Percentiles rank a stretch among this genome's conserved stretches.
phyloP scores from a whole-genome alignment of 2,797 vertebrate genomes.

The Pteronotus mesoamericanus region DNA sequence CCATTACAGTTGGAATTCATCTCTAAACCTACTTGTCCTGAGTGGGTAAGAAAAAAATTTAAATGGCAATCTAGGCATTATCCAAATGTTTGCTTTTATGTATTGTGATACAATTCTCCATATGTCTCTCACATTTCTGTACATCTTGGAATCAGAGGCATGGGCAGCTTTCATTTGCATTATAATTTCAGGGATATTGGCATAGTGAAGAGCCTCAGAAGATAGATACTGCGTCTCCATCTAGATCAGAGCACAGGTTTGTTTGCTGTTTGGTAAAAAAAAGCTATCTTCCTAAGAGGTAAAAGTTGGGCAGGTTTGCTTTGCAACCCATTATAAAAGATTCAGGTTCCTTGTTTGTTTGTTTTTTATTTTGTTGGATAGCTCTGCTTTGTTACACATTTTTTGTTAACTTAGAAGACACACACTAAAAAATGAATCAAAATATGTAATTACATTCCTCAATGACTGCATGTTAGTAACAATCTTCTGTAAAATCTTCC shows the following conservation, averaged over 20 bases:
- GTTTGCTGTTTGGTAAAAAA: background rate
- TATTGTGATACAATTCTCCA: background rate
- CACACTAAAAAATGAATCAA: background rate
- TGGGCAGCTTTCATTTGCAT: background rate
- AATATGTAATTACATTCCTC: background rate
- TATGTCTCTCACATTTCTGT: background rate
- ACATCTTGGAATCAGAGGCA: background rate
- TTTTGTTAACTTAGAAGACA: background rate
- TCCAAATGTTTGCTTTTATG: background rate
- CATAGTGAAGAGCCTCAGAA: background rate
- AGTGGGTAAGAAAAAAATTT: background rate
- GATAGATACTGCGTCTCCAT: background rate
- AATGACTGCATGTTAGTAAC: background rate
- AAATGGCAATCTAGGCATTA: background rate
- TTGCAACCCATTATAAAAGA: background rate
- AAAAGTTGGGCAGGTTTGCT: background rate
- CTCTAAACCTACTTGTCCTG: background rate
- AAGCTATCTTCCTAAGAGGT: background rate
- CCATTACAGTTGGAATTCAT: background rate
- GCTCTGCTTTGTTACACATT: background rate
- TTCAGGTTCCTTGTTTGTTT: background rate
- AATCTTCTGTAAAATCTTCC: accelerated
- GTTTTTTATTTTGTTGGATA: background rate
- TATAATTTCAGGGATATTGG: background rate
- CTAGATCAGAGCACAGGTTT: background rate